A percentile compares a stretch with the other conserved stretches of the same genome.
Conservation (phyloP, 2,888 invertebrate species). For the Melanotus villosus region DNA sequence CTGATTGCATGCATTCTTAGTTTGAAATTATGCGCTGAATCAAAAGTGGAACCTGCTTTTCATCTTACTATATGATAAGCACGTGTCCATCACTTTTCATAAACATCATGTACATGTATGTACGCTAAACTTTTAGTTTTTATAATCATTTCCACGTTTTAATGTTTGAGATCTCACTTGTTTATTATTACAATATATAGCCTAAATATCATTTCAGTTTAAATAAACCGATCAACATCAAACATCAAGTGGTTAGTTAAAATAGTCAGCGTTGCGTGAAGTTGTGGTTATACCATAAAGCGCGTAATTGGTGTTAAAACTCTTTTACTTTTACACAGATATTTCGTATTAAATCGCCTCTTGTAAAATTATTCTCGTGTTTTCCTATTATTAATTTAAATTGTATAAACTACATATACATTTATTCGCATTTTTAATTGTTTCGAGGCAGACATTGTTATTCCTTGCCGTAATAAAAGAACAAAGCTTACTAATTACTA, state of each 20-base stretch:
- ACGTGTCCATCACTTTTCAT: not conserved
- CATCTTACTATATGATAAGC: not conserved
- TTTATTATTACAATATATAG: slow-evolving; percentile 5
- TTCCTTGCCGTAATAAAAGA: too few species aligned
- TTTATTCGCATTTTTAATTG: too few species aligned
- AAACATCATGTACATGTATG: not conserved
- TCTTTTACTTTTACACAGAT: too few species aligned
- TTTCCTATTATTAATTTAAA: too few species aligned
- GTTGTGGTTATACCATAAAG: not conserved
- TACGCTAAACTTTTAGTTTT: slow-evolving; percentile 2
- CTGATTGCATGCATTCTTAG: too few species aligned
- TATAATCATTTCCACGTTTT: not conserved
- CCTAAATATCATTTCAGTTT: slow-evolving; percentile 11
- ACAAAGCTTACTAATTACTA: not conserved
- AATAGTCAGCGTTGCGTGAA: not conserved
- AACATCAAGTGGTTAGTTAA: slow-evolving; percentile 2
- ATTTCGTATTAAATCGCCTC: too few species aligned
- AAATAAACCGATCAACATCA: not conserved
- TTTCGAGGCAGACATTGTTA: too few species aligned
- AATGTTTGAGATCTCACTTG: not conserved
- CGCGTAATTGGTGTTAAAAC: too few species aligned
- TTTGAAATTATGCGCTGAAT: too few species aligned
- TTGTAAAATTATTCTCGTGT: too few species aligned
- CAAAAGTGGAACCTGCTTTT: not conserved
- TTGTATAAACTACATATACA: too few species aligned